Evolutionary conservation across 2,797 vertebrate genomes (phyloP).

Genomic region (Melopsittacus undulatus): DNA sequence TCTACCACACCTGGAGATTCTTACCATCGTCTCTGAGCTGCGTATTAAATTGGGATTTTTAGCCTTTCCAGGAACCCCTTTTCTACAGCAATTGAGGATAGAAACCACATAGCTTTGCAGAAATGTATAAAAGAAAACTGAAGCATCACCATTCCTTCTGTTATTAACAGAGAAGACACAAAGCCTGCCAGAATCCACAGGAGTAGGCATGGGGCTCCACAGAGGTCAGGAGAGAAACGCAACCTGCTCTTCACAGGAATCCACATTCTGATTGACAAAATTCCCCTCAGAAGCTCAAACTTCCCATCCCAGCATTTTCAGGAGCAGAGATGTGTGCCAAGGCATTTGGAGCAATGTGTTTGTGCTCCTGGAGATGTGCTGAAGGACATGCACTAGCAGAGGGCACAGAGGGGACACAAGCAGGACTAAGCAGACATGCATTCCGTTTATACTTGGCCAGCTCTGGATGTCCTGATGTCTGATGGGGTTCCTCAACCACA

Average conservation of each 20-base stretch:
- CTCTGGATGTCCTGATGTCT: background rate
- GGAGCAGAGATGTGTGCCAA: background rate
- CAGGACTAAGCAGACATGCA: background rate
- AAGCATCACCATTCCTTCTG: background rate
- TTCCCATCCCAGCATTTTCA: background rate
- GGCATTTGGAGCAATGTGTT: rapidly evolving
- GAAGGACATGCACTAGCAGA: background rate
- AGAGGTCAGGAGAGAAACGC: background rate
- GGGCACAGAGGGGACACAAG: background rate
- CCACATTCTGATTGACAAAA: rapidly evolving
- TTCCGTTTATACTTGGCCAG: background rate
- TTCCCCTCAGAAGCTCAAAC: background rate
- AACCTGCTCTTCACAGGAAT: background rate
- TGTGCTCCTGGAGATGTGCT: background rate
- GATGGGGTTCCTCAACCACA: background rate
- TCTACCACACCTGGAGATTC: background rate
- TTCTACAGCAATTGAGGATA: background rate
- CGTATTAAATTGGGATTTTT: background rate
- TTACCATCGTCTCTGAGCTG: background rate
- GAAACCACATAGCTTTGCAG: background rate
- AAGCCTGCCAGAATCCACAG: background rate
- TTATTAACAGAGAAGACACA: background rate
- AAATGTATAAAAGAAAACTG: background rate
- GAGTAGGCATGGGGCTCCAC: background rate
- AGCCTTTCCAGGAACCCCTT: background rate